Base-by-base conservation (phyloP, 2,113 vertebrate genomes). In the Macquaria australasica region DNA sequence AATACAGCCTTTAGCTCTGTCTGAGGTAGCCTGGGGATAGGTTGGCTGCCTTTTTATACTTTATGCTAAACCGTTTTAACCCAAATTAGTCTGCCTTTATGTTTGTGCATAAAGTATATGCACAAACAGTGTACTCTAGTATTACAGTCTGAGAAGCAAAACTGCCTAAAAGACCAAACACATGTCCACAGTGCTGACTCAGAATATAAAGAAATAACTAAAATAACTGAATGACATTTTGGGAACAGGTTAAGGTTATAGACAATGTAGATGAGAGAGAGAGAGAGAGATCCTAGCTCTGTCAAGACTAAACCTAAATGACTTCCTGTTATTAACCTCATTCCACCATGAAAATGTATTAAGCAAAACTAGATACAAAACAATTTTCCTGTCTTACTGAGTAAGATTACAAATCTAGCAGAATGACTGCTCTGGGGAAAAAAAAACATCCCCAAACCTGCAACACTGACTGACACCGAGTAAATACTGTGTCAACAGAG, bases 241-340 rank as follows among this genome's bases (percentile, higher is more conserved):
- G 2, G 12, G 34, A 60, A 25, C 6, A 4, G 21, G 59, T 69
- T 37, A 50, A 28, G 41, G n/a, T 25, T 68, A 28, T 10, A 73
- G 34, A 48, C 23, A 71, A 43, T 15, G 60, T 9, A 39, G 21
- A 43, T 14, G 21, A 43, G 31, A 20, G 34, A 34, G 34, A 34
- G 31, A 34, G 34, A 34, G 34, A 34, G 34, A 56, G 10, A 56
- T 23, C 5, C 2, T 14, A 25, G 51, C 20, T 48, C 16, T 59
- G 67, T 41, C 45, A 64, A 56, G 31, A 74, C 63, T n/a, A 74
- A 69, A 73, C 31, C 39, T 71, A 45, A 59, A 53, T 66, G 69
- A 31, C 31, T 67, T 77, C 67, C 59, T 28, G 53, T 75, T 83
- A 56, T 68, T 68, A 55, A 28, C 10, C n/a, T 16, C 37, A 72